A percentile compares a stretch with the other conserved stretches of the same genome.
phyloP scores from a whole-genome alignment of 2,113 vertebrate genomes.

The Heterocephalus glaber region DNA sequence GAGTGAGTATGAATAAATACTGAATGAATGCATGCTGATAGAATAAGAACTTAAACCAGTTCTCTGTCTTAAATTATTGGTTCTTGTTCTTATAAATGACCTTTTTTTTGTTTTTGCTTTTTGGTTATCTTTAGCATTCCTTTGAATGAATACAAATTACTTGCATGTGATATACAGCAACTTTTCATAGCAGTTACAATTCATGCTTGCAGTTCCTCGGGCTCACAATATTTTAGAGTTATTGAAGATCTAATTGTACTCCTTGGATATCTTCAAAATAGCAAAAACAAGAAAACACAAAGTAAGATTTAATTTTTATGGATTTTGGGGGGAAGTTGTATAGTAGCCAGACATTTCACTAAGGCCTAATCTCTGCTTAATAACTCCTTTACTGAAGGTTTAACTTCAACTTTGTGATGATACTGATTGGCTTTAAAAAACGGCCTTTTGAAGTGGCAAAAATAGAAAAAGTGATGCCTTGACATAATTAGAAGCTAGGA shows the following conservation, averaged over 20 bases:
- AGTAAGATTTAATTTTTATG: constrained; percentile 87
- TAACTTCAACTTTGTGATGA: constrained; percentile 25
- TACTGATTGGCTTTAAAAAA: constrained; percentile 13
- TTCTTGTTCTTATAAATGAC: constrained; percentile 27
- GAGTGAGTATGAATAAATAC: not conserved
- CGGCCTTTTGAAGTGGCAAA: not conserved
- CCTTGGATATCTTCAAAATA: constrained; percentile 95
- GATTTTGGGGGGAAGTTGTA: not conserved
- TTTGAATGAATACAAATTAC: constrained; percentile 93
- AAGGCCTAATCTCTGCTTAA: not conserved
- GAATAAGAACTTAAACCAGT: not conserved
- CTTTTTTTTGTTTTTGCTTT: constrained; percentile 48
- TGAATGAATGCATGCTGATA: not conserved
- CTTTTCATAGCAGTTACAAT: constrained; percentile 95
- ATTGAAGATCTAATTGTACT: constrained; percentile 98
- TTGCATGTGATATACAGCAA: constrained; percentile 96
- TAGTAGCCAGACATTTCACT: not conserved
- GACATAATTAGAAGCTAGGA: not conserved
- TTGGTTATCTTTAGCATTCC: constrained; percentile 89
- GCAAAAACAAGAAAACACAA: constrained; percentile 93
- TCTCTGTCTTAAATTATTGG: constrained; percentile 23
- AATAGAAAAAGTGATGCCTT: not conserved
- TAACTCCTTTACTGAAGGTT: constrained; percentile 28
- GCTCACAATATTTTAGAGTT: constrained; percentile 98
- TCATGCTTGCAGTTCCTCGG: constrained; percentile 97